phyloP scores from a whole-genome alignment of 2,888 invertebrate genomes.

The Sphinx pinastri region DNA sequence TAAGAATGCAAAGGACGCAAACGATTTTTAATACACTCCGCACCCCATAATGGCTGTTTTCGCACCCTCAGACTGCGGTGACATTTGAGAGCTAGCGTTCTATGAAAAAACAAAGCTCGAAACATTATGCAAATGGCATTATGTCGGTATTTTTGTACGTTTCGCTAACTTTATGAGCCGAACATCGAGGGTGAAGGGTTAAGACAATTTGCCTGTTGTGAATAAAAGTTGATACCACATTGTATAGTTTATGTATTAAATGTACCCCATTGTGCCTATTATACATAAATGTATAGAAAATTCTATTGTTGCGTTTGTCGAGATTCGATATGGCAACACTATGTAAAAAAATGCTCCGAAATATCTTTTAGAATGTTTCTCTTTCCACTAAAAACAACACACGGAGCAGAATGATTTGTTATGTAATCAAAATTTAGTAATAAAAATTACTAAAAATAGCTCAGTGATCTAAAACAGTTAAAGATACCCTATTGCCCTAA shows the following conservation, averaged over 20 bases:
- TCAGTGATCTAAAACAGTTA: too few relatives aligned
- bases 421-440: too few relatives aligned
- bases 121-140: conserved; percentile 84
- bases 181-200: conserved; percentile 78
- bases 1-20: conserved; percentile 78
- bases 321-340: not conserved
- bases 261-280: conserved; percentile 1
- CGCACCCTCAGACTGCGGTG: conserved; percentile 79
- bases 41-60: conserved; percentile 80
- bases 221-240: conserved; percentile 68
- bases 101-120: conserved; percentile 81
- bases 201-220: conserved; percentile 68
- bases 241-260: conserved; percentile 55
- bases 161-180: conserved; percentile 80
- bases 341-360: not conserved
- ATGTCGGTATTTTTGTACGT: conserved; percentile 81
- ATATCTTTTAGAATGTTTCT: too few relatives aligned
- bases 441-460: too few relatives aligned
- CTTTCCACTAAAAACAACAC: too few relatives aligned
- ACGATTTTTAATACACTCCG: conserved; percentile 80
- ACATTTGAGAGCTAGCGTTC: conserved; percentile 80
- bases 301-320: conserved; percentile 30
- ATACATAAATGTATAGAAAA: conserved; percentile 19
- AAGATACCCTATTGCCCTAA: not conserved
- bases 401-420: too few relatives aligned